These are phyloP conservation scores for Steinernema scapterisci DNA, from an alignment of 2,888 invertebrate species.

Conservation along the genomic window DNA sequence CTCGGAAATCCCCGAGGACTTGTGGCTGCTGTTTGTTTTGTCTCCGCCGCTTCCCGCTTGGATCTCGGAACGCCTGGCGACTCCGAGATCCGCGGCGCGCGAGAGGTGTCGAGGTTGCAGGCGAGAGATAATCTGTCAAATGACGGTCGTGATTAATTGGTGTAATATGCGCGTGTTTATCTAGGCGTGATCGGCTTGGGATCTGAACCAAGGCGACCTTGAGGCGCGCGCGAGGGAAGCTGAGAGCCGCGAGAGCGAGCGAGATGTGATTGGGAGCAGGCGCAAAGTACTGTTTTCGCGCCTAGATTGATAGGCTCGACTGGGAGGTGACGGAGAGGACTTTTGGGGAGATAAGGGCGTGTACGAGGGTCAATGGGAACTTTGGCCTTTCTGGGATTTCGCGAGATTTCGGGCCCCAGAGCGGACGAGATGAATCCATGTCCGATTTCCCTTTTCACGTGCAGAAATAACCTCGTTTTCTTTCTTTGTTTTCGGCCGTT, in stretches of 20 bases:
- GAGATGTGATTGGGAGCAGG: background rate
- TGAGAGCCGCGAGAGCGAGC: background rate
- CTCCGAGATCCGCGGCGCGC: background rate
- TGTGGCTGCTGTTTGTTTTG: background rate
- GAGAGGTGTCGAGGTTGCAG: conserved; percentile 11
- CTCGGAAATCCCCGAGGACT: background rate
- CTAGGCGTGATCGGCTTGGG: conserved; percentile 27
- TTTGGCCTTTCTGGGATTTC: too few relatives aligned
- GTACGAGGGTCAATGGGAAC: too few relatives aligned
- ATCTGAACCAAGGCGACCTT: conserved; percentile 15
- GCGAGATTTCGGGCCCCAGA: too few relatives aligned
- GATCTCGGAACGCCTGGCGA: background rate
- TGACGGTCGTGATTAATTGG: conserved; percentile 31
- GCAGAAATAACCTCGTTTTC: too few relatives aligned
- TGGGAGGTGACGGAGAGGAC: background rate
- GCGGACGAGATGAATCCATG: too few relatives aligned
- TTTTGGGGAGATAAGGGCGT: too few relatives aligned
- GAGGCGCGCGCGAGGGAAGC: background rate
- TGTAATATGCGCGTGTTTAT: conserved; percentile 32
- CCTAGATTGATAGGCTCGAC: conserved; percentile 1
- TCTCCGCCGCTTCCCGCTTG: background rate
- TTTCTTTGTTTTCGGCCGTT: too few relatives aligned
- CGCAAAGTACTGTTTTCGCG: background rate
- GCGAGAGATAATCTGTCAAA: conserved; percentile 22
- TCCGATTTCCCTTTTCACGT: background rate